These are phyloP conservation scores for Diachasma alloeum DNA, from an alignment of 1,140 invertebrate genomes.

Conservation along the genomic window DNA sequence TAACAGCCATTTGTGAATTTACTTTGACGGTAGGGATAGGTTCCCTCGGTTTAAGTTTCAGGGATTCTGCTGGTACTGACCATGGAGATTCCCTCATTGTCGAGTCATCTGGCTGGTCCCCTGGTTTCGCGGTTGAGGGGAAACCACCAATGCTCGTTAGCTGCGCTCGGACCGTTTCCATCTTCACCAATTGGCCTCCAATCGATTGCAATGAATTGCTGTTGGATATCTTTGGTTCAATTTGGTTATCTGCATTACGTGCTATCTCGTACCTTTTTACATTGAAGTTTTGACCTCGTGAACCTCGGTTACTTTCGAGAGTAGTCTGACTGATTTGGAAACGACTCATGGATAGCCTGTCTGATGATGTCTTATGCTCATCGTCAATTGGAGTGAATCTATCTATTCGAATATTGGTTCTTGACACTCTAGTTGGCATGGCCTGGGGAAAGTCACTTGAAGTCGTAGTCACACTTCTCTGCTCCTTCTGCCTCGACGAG, in stretches of 20 bases:
- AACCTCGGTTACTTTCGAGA: background rate
- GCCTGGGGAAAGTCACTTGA: background rate
- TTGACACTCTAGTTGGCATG: constrained; percentile 23
- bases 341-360: background rate
- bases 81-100: background rate
- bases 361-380: constrained; percentile 22
- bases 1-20: background rate
- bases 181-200: background rate
- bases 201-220: background rate
- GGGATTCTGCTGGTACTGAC: background rate
- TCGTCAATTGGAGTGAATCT: background rate
- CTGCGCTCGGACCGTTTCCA: background rate
- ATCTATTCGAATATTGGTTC: constrained; percentile 32
- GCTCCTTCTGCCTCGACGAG: background rate
- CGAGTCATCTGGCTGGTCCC: background rate
- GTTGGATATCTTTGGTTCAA: background rate
- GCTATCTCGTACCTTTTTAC: background rate
- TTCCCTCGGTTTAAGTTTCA: background rate
- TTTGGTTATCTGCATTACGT: background rate
- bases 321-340: background rate
- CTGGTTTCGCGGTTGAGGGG: background rate
- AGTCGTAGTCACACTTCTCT: constrained; percentile 8
- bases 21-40: background rate
- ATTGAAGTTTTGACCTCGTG: background rate
- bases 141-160: background rate